Evolutionary conservation across 2,113 vertebrate species (phyloP).

Genomic region (Sorex fumeus): DNA sequence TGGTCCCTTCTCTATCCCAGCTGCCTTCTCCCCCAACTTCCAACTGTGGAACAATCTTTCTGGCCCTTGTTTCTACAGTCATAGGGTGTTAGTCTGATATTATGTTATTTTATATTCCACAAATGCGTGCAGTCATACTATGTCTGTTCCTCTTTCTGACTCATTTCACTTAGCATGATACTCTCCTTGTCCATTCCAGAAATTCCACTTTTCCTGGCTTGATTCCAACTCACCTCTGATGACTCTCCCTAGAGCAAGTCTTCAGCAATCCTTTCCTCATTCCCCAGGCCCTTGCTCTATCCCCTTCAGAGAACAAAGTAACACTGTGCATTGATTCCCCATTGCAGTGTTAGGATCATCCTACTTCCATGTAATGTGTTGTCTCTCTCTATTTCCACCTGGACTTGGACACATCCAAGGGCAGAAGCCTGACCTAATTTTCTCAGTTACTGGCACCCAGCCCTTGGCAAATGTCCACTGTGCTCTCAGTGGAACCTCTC

Average conservation of each 20-base stretch:
- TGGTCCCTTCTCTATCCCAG: no score
- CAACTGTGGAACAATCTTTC: no score
- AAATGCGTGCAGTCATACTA: no score
- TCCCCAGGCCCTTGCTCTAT: neutral
- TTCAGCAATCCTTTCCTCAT: no score
- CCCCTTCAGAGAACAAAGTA: no score
- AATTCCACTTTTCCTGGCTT: neutral
- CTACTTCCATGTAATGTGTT: neutral
- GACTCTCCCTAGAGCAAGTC: neutral
- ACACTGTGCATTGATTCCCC: fast-evolving
- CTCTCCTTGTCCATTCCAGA: no score
- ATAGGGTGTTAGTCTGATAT: no score
- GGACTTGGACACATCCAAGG: neutral
- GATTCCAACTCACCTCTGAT: neutral
- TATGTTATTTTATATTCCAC: no score
- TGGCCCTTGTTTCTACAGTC: no score
- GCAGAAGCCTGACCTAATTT: neutral
- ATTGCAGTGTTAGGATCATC: neutral
- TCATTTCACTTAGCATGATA: no score
- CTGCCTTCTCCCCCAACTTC: no score
- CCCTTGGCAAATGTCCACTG: fast-evolving
- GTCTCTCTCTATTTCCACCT: neutral
- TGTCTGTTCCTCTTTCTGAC: no score
- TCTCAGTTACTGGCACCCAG: neutral
- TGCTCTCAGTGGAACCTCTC: fast-evolving